Base-by-base conservation (phyloP, 1,140 invertebrate genomes). In the Maniola jurtina region DNA sequence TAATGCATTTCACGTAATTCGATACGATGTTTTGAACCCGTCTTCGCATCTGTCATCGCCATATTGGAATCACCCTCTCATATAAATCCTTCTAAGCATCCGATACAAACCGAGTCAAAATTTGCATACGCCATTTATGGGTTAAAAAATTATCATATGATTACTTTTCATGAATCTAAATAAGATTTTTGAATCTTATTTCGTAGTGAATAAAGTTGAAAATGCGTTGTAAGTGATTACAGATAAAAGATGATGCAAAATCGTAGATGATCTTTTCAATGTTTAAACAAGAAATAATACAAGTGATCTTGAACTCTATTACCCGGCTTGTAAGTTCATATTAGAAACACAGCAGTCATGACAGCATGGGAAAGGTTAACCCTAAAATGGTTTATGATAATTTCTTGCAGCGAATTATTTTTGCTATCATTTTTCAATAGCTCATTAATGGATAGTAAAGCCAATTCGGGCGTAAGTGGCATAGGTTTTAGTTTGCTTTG, bases 361-460 rank as follows among this genome's bases (percentile, higher is more conserved):
- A 54, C 16, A n/a, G 59, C 64, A 75, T 82, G 76, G 75, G 80
- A 84, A 84, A 66, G 61, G 72, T 70, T 75, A 80, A 79, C 84
- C 85, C 84, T 73, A 69, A 80, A 83, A 85, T 82, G 73, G 73
- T 63, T 85, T 89, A 90, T 90, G 88, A 79, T 84, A 90, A 90
- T 88, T 88, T 80, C 56, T 66, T 70, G 63, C 72, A 63, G 64
- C 68, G 81, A 84, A 84, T 84, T 84, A 85, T 86, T 88, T 90
- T 89, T 82, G 78, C 81, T 84, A 89, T 90, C 85, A 90, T 90
- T 89, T 89, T 90, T 90, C 88, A 90, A 90, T 89, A 89, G 85
- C 82, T 89, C 86, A 89, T 90, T 90, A 90, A 84, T 79, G 68
- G 65, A 64, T 71, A 73, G 75, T 74, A 76, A 74, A 81, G 77